Evolutionary conservation across 2,797 vertebrate species (phyloP).

Genomic region (Eulemur mongoz): DNA sequence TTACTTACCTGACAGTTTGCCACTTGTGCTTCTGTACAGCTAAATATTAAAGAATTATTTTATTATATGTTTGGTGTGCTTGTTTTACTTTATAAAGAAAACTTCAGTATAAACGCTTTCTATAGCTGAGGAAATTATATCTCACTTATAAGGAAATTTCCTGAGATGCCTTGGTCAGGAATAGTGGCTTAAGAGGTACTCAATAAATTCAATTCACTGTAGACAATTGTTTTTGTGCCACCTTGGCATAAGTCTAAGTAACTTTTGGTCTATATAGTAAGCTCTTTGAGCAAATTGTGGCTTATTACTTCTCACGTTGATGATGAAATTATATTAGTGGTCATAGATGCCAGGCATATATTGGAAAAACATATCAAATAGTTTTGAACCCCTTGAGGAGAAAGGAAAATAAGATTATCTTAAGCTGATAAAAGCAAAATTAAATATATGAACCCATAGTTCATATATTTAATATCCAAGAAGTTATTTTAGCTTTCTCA

Average conservation of each 20-base stretch:
- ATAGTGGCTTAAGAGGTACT: background rate
- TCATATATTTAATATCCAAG: background rate
- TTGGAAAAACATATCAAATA: background rate
- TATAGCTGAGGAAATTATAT: background rate
- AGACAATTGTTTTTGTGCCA: background rate
- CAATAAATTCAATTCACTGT: background rate
- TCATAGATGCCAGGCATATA: background rate
- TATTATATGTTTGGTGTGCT: background rate
- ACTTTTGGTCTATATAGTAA: background rate
- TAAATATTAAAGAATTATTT: background rate
- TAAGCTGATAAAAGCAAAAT: slow-evolving; percentile 16
- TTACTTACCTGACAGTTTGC: background rate
- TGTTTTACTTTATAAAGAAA: background rate
- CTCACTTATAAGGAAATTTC: background rate
- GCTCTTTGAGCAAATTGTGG: background rate
- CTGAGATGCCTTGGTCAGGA: background rate
- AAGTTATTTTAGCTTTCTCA: background rate
- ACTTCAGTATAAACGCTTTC: background rate
- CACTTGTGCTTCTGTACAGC: background rate
- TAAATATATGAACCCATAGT: background rate
- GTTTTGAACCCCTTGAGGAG: background rate
- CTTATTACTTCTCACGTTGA: background rate
- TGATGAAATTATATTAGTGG: background rate
- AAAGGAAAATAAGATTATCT: slow-evolving; percentile 40
- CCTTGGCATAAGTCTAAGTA: background rate